Evolutionary conservation across 2,113 vertebrate species (phyloP).

Genomic region (Scolopax mira): DNA sequence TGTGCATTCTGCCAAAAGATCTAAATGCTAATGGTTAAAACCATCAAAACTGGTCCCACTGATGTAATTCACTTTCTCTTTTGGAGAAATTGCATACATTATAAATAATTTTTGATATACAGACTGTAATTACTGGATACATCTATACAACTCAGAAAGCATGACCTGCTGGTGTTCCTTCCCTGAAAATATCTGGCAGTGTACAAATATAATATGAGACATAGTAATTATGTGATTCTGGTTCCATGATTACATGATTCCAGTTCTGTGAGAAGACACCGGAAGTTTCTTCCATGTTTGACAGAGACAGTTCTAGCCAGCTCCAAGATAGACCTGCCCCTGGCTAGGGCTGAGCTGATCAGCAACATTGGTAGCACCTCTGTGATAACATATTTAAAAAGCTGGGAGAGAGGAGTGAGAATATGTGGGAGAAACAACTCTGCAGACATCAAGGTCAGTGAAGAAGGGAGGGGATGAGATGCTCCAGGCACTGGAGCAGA

Average conservation of each 20-base stretch:
- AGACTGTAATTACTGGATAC: background rate
- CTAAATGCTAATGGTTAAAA: background rate
- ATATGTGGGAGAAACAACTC: background rate
- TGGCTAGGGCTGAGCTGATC: background rate
- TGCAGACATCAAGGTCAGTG: background rate
- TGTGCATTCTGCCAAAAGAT: background rate
- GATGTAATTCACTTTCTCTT: background rate
- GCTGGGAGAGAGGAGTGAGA: background rate
- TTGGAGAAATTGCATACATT: background rate
- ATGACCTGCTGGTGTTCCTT: background rate
- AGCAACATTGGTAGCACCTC: background rate
- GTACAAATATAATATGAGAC: background rate
- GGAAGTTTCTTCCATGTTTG: background rate
- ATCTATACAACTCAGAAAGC: background rate
- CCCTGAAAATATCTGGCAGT: background rate
- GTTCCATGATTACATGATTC: too few relatives aligned
- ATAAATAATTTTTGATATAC: background rate
- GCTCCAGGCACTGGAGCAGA: background rate
- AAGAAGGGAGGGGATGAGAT: background rate
- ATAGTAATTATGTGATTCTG: too few relatives aligned
- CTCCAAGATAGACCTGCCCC: accelerated
- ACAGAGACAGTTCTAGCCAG: background rate
- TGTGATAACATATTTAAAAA: background rate
- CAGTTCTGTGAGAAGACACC: background rate
- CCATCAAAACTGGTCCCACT: background rate